Evolutionary conservation across 64 coral and sea anemone genomes (phyloP).

Genomic region (Montipora cactus): DNA sequence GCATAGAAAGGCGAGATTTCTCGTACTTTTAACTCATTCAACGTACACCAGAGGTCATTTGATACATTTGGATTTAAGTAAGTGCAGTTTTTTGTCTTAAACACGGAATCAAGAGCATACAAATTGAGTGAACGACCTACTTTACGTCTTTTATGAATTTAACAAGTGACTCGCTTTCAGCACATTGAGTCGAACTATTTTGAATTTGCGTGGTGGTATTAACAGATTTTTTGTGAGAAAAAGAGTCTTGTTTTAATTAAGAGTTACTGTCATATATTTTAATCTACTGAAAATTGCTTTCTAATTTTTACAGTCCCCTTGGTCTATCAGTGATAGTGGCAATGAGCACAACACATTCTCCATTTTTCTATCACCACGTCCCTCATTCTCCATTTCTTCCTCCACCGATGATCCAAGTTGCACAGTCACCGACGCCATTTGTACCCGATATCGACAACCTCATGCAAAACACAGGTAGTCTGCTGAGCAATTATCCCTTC

Average conservation of each 20-base stretch:
- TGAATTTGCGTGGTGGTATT: no score
- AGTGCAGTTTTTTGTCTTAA: background rate
- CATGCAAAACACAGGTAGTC: background rate
- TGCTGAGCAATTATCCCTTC: background rate
- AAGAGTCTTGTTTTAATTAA: no score
- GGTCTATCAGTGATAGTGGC: background rate
- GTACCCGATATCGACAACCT: constrained; percentile 66
- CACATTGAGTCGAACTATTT: no score
- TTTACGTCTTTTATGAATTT: no score
- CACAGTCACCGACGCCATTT: constrained; percentile 48
- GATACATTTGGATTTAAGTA: background rate
- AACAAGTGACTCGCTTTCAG: no score
- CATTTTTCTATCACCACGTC: constrained; percentile 23
- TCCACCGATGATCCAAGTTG: background rate
- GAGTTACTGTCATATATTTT: background rate
- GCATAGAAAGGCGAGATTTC: background rate
- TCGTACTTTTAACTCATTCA: background rate
- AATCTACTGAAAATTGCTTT: background rate
- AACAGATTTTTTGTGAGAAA: no score
- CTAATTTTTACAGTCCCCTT: background rate
- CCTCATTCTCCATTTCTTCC: constrained; percentile 33
- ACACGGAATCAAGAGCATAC: no score
- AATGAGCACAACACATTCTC: constrained; percentile 32
- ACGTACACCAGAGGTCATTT: background rate
- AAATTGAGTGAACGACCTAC: no score